Evolutionary conservation across 2,888 invertebrate species (phyloP).

Genomic region (Acrobasis repandana): DNA sequence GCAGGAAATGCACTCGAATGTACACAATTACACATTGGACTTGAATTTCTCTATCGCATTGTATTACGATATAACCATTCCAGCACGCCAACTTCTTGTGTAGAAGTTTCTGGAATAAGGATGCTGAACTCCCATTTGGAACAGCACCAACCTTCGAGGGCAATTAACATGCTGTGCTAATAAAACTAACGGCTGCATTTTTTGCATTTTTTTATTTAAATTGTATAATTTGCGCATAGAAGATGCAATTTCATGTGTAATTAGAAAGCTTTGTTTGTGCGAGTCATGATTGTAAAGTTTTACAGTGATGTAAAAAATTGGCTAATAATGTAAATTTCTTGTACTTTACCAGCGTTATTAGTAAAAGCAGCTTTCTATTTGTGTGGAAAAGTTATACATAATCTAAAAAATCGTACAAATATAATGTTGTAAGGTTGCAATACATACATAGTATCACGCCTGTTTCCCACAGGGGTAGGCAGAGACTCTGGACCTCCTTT

Average conservation of each 20-base stretch:
- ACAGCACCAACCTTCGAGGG: constrained; percentile 62
- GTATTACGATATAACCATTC: constrained; percentile 9
- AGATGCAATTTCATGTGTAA: constrained; percentile 29
- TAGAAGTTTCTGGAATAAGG: constrained; percentile 40
- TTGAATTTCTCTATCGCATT: constrained; percentile 1
- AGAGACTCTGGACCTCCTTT: too few relatives aligned
- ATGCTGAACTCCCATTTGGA: constrained; percentile 61
- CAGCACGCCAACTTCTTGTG: constrained; percentile 1
- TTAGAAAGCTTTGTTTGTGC: constrained; percentile 9
- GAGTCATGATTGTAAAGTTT: neutral
- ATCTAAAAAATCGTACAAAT: too few relatives aligned
- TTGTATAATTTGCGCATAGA: constrained; percentile 38
- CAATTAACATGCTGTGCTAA: constrained; percentile 74
- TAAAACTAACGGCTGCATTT: constrained; percentile 54
- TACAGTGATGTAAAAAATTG: neutral
- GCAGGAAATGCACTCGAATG: constrained; percentile 19
- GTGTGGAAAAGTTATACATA: too few relatives aligned
- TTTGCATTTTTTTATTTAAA: constrained; percentile 34
- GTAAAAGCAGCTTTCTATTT: too few relatives aligned
- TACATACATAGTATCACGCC: too few relatives aligned
- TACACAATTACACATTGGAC: constrained; percentile 1
- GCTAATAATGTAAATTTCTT: neutral
- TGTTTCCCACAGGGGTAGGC: too few relatives aligned
- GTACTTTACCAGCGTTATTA: too few relatives aligned
- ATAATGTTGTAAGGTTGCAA: too few relatives aligned